Evolutionary conservation across 1,140 invertebrate genomes (phyloP).

Genomic region (Elysia chlorotica): DNA sequence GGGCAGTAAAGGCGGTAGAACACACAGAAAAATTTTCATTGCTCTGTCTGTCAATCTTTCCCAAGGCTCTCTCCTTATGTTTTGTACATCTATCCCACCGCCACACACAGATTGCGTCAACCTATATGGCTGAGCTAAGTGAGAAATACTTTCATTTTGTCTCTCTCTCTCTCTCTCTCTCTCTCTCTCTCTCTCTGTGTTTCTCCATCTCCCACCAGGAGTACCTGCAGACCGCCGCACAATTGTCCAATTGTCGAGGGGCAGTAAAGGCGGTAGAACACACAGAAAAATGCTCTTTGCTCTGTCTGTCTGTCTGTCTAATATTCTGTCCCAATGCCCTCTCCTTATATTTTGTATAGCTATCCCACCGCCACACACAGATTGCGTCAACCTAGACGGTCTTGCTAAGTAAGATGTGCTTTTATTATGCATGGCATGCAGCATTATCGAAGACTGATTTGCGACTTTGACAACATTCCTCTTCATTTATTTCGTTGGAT

Average conservation of each 20-base stretch:
- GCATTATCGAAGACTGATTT: too few species aligned
- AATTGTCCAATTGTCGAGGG: conserved; percentile 77
- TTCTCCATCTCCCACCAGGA: conserved; percentile 65
- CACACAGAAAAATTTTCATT: neutral
- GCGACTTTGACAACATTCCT: too few species aligned
- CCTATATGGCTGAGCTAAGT: too few species aligned
- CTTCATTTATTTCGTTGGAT: too few species aligned
- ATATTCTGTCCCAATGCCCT: neutral
- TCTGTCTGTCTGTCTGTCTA: conserved; percentile 3
- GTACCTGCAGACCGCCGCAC: conserved; percentile 78
- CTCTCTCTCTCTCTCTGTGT: conserved; percentile 1
- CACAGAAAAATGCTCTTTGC: too few species aligned
- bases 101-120: too few species aligned
- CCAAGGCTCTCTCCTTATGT: neutral
- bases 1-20: neutral
- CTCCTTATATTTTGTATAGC: too few species aligned
- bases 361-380: too few species aligned
- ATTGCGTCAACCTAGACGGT: too few species aligned
- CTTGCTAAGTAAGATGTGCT: too few species aligned
- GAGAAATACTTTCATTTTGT: neutral
- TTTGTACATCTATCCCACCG: conserved; percentile 2
- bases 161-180: conserved; percentile 2
- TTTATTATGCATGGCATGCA: too few species aligned
- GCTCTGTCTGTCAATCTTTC: too few species aligned
- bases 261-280: conserved; percentile 70